These are phyloP conservation scores for Aphidius colemani DNA, from an alignment of 2,888 invertebrate species.

Conservation along the genomic window DNA sequence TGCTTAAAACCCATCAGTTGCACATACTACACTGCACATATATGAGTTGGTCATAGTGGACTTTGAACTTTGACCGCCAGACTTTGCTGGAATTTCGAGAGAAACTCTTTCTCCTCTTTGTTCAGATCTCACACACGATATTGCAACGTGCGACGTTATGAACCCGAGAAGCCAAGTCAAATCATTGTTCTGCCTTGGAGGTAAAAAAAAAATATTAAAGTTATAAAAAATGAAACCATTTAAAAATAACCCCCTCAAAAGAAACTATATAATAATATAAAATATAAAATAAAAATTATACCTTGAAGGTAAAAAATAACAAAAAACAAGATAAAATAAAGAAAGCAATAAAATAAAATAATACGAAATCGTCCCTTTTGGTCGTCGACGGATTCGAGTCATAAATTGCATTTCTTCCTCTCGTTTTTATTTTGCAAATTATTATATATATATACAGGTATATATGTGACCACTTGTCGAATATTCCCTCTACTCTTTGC, in stretches of 20 bases:
- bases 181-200: constrained; percentile 24
- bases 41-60: background rate
- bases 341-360: constrained; percentile 11
- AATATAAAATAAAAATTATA: constrained; percentile 2
- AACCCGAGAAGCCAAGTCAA: constrained; percentile 13
- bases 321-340: constrained; percentile 14
- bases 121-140: background rate
- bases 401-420: constrained; percentile 19
- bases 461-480: background rate
- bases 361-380: constrained; percentile 6
- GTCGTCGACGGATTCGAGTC: constrained; percentile 18
- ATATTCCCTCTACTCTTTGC: constrained; percentile 2
- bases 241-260: constrained; percentile 9
- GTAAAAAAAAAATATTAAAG: constrained; percentile 15
- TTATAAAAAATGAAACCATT: constrained; percentile 4
- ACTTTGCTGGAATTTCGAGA: constrained; percentile 20
- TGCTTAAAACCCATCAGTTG: too few relatives aligned
- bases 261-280: constrained; percentile 9
- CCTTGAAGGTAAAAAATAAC: constrained; percentile 1
- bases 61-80: constrained; percentile 25
- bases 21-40: too few relatives aligned
- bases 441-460: background rate
- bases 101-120: background rate
- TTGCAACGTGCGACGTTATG: background rate
- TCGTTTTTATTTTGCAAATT: background rate